Evolutionary conservation across 1,140 invertebrate genomes (phyloP).

Genomic region (Formica selysi): DNA sequence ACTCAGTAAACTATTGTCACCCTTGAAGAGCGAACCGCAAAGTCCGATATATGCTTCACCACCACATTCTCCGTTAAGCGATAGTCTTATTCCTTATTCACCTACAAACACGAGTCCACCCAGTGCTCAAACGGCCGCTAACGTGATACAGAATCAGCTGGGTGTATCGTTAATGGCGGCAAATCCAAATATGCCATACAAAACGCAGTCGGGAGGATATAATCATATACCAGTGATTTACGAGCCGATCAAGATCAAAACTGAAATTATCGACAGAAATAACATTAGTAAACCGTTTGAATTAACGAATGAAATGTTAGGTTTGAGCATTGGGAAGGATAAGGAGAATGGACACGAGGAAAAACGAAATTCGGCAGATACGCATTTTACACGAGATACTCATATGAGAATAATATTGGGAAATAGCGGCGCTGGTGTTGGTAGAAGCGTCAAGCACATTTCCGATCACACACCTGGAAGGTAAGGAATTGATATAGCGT

Average conservation of each 20-base stretch:
- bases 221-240: constrained; percentile 84
- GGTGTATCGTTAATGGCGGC: constrained; percentile 83
- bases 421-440: constrained; percentile 86
- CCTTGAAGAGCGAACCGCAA: constrained; percentile 91
- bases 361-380: constrained; percentile 85
- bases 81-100: constrained; percentile 86
- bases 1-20: constrained; percentile 89
- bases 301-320: constrained; percentile 85
- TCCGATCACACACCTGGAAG: constrained; percentile 82
- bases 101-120: constrained; percentile 85
- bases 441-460: constrained; percentile 86
- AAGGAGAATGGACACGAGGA: constrained; percentile 82
- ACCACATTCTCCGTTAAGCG: constrained; percentile 93
- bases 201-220: constrained; percentile 80
- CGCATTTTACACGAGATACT: constrained; percentile 94
- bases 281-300: constrained; percentile 82
- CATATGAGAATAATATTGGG: constrained; percentile 96
- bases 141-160: constrained; percentile 84
- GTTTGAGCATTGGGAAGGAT: constrained; percentile 80
- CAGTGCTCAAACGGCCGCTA: constrained; percentile 84
- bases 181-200: constrained; percentile 84
- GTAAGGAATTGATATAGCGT: constrained; percentile 71
- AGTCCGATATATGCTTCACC: constrained; percentile 94
- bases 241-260: constrained; percentile 85
- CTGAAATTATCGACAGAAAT: constrained; percentile 82